Conservation (phyloP, 2,113 vertebrate genomes). For the Eulacestoma nigropectus region DNA sequence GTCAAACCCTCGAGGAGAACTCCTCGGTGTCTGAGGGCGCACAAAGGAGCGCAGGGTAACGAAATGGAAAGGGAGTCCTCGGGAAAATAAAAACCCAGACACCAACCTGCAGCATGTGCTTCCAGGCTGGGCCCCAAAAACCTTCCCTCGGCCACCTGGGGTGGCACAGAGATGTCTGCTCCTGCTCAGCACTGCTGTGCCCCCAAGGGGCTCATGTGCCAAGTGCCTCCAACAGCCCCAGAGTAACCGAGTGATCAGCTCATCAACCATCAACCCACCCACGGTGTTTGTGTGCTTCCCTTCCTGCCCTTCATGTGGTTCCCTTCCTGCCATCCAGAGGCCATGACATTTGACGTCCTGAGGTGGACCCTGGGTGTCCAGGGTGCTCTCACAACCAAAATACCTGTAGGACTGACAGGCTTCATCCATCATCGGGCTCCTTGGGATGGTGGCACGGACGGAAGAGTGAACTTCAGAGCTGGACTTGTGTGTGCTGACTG, state of each 20-base stretch:
- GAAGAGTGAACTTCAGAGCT: constrained; percentile 18
- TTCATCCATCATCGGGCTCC: not conserved
- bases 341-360: not conserved
- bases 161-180: not conserved
- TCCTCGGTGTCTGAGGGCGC: not conserved
- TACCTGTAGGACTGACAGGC: constrained; percentile 25
- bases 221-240: not conserved
- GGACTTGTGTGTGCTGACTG: constrained; percentile 5
- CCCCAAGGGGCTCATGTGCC: rapidly evolving
- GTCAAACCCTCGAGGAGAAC: not conserved
- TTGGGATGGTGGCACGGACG: not conserved
- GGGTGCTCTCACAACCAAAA: not conserved
- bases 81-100: not conserved
- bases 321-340: not conserved
- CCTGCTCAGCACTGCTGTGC: not conserved
- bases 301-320: not conserved
- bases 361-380: not conserved
- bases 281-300: rapidly evolving
- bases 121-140: not conserved
- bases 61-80: not conserved
- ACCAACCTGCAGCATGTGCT: not conserved
- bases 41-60: not conserved
- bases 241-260: rapidly evolving
- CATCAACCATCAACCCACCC: not conserved
- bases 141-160: not conserved